phyloP scores from a whole-genome alignment of 2,113 vertebrate species.

The Lontra canadensis region DNA sequence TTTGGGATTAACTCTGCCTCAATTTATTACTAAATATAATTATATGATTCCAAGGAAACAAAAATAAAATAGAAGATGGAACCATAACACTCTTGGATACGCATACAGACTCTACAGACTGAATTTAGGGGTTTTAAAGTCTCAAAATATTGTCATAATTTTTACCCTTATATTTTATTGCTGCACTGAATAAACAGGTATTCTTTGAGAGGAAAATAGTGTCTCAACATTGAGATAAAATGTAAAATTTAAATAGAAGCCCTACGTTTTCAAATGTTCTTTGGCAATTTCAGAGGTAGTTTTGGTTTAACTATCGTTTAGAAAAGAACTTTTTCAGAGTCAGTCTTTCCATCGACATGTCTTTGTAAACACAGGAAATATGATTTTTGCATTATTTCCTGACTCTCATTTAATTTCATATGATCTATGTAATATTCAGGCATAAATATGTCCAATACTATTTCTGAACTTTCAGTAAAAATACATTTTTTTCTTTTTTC shows the following conservation, averaged over 20 bases:
- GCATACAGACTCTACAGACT: not conserved
- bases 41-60: not conserved
- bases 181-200: not conserved
- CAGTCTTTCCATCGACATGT: not conserved
- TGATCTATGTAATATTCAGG: not conserved
- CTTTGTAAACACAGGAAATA: not conserved
- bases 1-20: not conserved
- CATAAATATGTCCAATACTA: not conserved
- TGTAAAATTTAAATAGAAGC: not conserved
- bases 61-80: not conserved
- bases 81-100: not conserved
- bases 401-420: constrained; percentile 21
- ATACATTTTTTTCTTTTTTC: not conserved
- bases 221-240: not conserved
- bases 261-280: not conserved
- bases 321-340: not conserved
- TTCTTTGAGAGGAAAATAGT: not conserved
- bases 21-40: not conserved
- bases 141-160: not conserved
- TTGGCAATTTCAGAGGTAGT: not conserved
- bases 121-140: not conserved
- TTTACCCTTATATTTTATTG: not conserved
- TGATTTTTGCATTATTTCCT: not conserved
- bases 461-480: not conserved
- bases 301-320: not conserved